phyloP scores from a whole-genome alignment of 1,140 invertebrate genomes.

The Drosophila mauritiana region DNA sequence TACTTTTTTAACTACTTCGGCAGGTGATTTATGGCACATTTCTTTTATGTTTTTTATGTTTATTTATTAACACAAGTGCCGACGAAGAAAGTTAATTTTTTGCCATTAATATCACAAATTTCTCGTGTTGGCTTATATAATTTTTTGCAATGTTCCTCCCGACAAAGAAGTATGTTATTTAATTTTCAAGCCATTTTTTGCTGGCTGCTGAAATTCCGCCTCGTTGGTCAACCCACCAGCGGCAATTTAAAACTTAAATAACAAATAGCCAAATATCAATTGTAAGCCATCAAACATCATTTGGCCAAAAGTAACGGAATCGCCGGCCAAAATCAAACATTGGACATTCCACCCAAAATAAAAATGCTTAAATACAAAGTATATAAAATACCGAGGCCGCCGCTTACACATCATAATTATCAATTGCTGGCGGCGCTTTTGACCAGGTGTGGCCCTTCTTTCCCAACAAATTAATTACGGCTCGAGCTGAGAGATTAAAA shows the following conservation, averaged over 20 bases:
- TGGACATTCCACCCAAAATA: slow-evolving; percentile 8
- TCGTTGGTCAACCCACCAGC: slow-evolving; percentile 19
- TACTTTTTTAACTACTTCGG: neutral
- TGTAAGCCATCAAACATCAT: slow-evolving; percentile 43
- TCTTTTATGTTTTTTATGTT: slow-evolving; percentile 6
- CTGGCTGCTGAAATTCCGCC: slow-evolving; percentile 14
- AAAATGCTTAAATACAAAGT: neutral
- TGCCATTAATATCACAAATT: slow-evolving; percentile 10
- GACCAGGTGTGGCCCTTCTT: slow-evolving; percentile 77
- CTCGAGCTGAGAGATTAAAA: slow-evolving; percentile 28
- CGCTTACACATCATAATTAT: slow-evolving; percentile 68
- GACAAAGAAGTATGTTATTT: slow-evolving; percentile 24
- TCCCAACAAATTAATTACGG: slow-evolving; percentile 73
- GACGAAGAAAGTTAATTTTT: slow-evolving; percentile 15
- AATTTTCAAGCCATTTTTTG: slow-evolving; percentile 15
- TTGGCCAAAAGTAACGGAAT: slow-evolving; percentile 36
- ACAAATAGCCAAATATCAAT: slow-evolving; percentile 31
- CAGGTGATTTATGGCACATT: slow-evolving; percentile 3
- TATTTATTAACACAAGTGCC: slow-evolving; percentile 7
- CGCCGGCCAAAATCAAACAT: slow-evolving; percentile 12
- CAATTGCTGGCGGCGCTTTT: slow-evolving; percentile 59
- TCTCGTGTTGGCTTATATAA: slow-evolving; percentile 7
- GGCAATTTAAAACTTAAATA: slow-evolving; percentile 46
- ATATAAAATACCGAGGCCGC: slow-evolving; percentile 26
- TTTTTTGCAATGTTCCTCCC: slow-evolving; percentile 17